Conservation (phyloP, 1,140 invertebrate species). For the Arion vulgaris region DNA sequence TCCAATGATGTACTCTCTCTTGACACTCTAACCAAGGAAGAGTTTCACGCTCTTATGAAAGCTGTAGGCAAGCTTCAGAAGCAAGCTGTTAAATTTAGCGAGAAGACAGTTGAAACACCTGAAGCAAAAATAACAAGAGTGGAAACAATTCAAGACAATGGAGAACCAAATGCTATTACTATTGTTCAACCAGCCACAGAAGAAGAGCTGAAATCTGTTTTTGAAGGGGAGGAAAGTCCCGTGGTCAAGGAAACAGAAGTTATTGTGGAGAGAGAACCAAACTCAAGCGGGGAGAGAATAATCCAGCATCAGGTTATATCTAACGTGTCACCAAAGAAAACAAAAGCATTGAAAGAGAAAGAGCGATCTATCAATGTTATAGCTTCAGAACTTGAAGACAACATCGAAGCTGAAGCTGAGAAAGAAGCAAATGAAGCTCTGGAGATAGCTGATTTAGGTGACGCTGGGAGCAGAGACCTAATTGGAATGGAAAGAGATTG, state of each 20-base stretch:
- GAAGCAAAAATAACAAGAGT: neutral
- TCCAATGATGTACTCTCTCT: slow-evolving; percentile 3
- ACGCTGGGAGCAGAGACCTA: too few species aligned
- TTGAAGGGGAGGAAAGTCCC: neutral
- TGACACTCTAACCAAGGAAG: slow-evolving; percentile 45
- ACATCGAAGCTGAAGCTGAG: too few species aligned
- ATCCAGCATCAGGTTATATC: neutral
- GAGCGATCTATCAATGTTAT: neutral
- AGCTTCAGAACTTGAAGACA: neutral
- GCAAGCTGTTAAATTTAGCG: slow-evolving; percentile 7
- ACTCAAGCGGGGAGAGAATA: neutral
- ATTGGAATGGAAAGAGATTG: too few species aligned
- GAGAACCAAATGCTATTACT: neutral
- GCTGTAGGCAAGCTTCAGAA: slow-evolving; percentile 47
- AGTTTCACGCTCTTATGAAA: slow-evolving; percentile 43
- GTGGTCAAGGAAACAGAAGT: slow-evolving; percentile 19
- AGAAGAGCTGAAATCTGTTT: too few species aligned
- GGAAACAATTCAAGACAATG: slow-evolving; percentile 23
- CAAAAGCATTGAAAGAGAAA: too few species aligned
- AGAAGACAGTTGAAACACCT: slow-evolving; percentile 11
- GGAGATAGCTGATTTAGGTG: too few species aligned
- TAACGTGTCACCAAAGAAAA: neutral
- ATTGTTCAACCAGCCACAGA: neutral
- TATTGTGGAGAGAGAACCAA: neutral
- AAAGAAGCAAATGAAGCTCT: too few species aligned